Conservation (phyloP, 2,888 invertebrate species). For the Doris montereyensis region DNA sequence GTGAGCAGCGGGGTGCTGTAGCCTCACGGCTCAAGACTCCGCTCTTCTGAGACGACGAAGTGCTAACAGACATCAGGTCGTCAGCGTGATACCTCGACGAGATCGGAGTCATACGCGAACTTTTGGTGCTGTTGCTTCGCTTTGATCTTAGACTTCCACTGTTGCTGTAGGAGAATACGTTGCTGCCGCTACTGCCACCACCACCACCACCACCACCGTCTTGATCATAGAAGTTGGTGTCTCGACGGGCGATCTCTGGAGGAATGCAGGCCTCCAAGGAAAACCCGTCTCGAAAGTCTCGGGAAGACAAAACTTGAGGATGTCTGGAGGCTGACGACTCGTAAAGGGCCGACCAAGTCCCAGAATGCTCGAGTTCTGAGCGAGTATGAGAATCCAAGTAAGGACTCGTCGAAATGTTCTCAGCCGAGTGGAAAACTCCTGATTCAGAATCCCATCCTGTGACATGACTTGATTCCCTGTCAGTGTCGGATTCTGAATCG, state of each 20-base stretch:
- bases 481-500: conserved; percentile 35
- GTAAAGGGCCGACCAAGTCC: neutral
- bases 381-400: conserved; percentile 42
- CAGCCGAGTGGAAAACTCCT: conserved; percentile 44
- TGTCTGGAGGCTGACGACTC: neutral
- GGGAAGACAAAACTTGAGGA: conserved; percentile 41
- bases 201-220: neutral
- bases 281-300: conserved; percentile 45
- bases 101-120: neutral
- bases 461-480: conserved; percentile 46
- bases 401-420: conserved; percentile 41
- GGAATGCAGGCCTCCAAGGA: conserved; percentile 46
- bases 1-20: conserved; percentile 44
- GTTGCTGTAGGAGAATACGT: neutral
- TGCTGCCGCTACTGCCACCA: neutral
- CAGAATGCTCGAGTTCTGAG: conserved; percentile 33
- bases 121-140: conserved; percentile 25
- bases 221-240: neutral
- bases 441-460: conserved; percentile 46
- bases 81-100: neutral
- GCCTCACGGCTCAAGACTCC: conserved; percentile 24
- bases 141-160: conserved; percentile 14
- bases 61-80: conserved; percentile 30
- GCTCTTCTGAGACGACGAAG: conserved; percentile 19
- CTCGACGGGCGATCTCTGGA: conserved; percentile 38